Evolutionary conservation across 2,888 invertebrate genomes (phyloP).

Genomic region (Drosophila quasianomalipes): DNA sequence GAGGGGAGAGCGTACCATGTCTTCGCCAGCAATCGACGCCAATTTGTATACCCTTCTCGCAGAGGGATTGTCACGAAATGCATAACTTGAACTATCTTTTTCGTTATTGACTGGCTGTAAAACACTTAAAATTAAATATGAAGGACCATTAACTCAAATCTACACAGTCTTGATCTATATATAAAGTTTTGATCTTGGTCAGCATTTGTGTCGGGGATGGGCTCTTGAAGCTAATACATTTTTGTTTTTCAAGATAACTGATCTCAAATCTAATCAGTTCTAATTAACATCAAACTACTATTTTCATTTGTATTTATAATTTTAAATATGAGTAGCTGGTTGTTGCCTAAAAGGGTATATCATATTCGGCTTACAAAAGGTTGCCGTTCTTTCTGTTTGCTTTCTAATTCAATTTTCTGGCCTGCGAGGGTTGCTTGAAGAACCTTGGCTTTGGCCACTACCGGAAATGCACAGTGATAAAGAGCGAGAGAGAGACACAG

Average conservation of each 20-base stretch:
- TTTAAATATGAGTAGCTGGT: background rate
- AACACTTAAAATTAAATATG: background rate
- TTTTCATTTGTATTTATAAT: background rate
- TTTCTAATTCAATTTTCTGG: conserved; percentile 79
- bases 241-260: background rate
- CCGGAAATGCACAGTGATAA: conserved; percentile 44
- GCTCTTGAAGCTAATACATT: background rate
- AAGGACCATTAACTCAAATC: background rate
- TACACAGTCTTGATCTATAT: background rate
- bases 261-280: background rate
- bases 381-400: background rate
- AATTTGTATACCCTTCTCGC: conserved; percentile 7
- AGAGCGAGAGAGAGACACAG: background rate
- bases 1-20: background rate
- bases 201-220: background rate
- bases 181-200: background rate
- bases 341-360: background rate
- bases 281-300: background rate
- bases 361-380: background rate
- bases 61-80: background rate
- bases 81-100: background rate
- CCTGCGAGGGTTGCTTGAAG: conserved; percentile 28
- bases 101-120: background rate
- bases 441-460: conserved; percentile 53
- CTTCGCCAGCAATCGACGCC: conserved; percentile 28